Base-by-base conservation (phyloP, 2,888 invertebrate species). In the Pinctada fucata region DNA sequence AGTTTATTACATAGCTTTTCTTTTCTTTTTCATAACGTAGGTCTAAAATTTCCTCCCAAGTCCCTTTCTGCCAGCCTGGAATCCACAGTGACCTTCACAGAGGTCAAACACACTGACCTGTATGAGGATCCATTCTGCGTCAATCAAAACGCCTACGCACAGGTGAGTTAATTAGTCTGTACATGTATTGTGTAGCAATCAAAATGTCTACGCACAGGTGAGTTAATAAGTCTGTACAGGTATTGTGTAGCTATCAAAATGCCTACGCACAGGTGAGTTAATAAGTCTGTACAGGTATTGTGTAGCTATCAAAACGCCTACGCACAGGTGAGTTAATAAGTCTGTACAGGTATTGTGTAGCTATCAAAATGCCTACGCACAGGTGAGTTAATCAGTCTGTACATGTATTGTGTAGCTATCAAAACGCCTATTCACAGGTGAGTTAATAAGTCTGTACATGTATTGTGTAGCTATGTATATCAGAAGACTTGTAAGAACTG, bases 341-440 rank as follows among this genome's bases (percentile, higher is more conserved):
- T 31, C 31, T 31, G 31, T 31, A 31, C 31, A 31, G 0, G 31
- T 31, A 52, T 90, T 91, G 79, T 90, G 90, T 86, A 82, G 83
- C 5, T 90, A 88, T n/a, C 88, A 87, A 71, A 90, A 89, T 82
- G 84, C 89, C 13, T 91, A 88, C 85, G 89, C 88, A 64, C 87
- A 88, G 85, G 90, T 91, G 80, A 68, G 77, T 64, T 50, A 8
- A n/a, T n/a, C 0, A 65, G 31, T 31, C 31, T 31, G 31, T 31
- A 31, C 31, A 31, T 31, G 31, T 31, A 52, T 90, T 91, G 79
- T 90, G 90, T 86, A 82, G 83, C 4, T 90, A 88, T n/a, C 88
- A 87, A 71, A 90, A 89, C 82, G 84, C 89, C 13, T 91, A 88
- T 85, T 89, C 88, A 64, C 87, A 88, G 85, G 90, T 91, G 81